Conservation (phyloP, 2,888 invertebrate species). For the Ophioninae sp. region DNA sequence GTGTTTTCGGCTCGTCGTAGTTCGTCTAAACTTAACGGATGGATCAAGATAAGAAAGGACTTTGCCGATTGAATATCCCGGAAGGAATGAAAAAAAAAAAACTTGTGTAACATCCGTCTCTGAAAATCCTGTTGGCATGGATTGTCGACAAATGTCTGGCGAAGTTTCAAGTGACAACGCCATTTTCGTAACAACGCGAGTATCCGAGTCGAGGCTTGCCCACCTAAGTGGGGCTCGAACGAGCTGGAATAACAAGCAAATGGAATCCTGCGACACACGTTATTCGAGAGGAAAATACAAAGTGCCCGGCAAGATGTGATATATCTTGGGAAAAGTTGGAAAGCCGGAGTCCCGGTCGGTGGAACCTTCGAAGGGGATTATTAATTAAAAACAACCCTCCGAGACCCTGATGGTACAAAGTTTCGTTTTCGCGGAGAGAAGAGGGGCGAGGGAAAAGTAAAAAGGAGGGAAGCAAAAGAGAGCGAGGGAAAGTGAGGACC, state of each 20-base stretch:
- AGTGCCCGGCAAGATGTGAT: background rate
- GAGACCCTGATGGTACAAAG: conserved; percentile 33
- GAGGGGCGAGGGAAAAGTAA: background rate
- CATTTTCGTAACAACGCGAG: background rate
- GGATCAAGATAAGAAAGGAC: no score
- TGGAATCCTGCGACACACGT: background rate
- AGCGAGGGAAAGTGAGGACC: background rate
- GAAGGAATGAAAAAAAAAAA: background rate
- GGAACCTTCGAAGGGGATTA: conserved; percentile 50
- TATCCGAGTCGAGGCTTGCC: background rate
- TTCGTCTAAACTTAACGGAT: no score
- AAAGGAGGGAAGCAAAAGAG: background rate
- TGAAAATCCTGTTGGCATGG: background rate
- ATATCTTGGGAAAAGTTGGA: conserved; percentile 36
- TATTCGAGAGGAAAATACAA: conserved; percentile 17
- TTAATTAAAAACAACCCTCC: conserved; percentile 60
- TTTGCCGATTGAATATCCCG: no score
- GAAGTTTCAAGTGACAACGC: background rate
- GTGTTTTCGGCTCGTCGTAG: no score
- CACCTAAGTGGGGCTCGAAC: background rate
- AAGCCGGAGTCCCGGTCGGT: background rate
- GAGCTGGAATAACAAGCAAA: conserved; percentile 5
- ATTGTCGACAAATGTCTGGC: background rate
- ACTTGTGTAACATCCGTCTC: background rate
- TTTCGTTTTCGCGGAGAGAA: conserved; percentile 24